phyloP scores from a whole-genome alignment of 2,113 vertebrate species.

The Neolamprologus brichardi region DNA sequence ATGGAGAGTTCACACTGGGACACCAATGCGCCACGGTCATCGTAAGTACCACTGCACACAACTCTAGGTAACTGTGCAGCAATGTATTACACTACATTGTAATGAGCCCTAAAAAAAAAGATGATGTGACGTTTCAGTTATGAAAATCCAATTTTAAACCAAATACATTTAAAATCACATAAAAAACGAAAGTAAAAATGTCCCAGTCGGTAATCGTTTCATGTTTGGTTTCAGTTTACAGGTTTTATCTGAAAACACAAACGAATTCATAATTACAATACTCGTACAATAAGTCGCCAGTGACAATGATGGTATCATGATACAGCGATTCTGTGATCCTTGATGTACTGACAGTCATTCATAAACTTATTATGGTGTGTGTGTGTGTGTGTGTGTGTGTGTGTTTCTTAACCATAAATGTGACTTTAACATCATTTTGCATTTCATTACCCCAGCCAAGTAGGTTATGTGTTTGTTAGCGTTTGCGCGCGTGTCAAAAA shows the following conservation, averaged over 20 bases:
- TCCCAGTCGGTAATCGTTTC: background rate
- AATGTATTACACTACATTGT: background rate
- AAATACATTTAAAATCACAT: background rate
- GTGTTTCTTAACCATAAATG: background rate
- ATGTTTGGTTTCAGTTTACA: background rate
- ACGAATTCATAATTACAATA: background rate
- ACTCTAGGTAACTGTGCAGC: background rate
- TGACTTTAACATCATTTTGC: background rate
- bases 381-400: background rate
- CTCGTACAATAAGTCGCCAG: background rate
- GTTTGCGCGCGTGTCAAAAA: accelerated
- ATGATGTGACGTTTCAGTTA: background rate
- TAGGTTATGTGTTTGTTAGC: background rate
- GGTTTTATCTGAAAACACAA: background rate
- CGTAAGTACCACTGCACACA: background rate
- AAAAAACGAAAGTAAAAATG: background rate
- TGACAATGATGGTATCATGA: background rate
- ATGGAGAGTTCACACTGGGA: conserved; percentile 12
- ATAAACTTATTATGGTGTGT: background rate
- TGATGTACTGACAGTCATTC: background rate
- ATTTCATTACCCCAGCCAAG: background rate
- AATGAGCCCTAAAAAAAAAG: background rate
- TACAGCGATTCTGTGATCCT: background rate
- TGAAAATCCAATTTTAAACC: background rate
- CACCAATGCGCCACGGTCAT: background rate